Evolutionary conservation across 1,140 invertebrate species (phyloP).

Genomic region (Drosophila melanogaster): Release_6_plus_ISO1_MT NT_033779.5:8370001-8370500

Average conservation of each 20-base stretch:
- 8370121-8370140: too few relatives aligned
- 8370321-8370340: too few relatives aligned
- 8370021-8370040: conserved; percentile 70
- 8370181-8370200: too few relatives aligned
- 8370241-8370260: too few relatives aligned
- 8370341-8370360: background rate
- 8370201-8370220: too few relatives aligned
- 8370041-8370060: conserved; percentile 78
- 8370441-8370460: conserved; percentile 19
- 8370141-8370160: too few relatives aligned
- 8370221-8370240: too few relatives aligned
- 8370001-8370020: conserved; percentile 70
- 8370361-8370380: background rate
- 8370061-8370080: conserved; percentile 77
- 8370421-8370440: conserved; percentile 8
- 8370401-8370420: conserved; percentile 3
- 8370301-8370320: too few relatives aligned
- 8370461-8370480: conserved; percentile 26
- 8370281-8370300: too few relatives aligned
- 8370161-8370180: too few relatives aligned
- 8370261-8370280: too few relatives aligned
- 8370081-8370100: conserved; percentile 2
- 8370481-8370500: conserved; percentile 3
- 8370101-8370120: background rate
- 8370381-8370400: background rate